Percentiles rank a stretch among this genome's conserved stretches.
Evolutionary conservation across 2,797 vertebrate genomes (phyloP).

Genomic region (Anableps anableps): DNA sequence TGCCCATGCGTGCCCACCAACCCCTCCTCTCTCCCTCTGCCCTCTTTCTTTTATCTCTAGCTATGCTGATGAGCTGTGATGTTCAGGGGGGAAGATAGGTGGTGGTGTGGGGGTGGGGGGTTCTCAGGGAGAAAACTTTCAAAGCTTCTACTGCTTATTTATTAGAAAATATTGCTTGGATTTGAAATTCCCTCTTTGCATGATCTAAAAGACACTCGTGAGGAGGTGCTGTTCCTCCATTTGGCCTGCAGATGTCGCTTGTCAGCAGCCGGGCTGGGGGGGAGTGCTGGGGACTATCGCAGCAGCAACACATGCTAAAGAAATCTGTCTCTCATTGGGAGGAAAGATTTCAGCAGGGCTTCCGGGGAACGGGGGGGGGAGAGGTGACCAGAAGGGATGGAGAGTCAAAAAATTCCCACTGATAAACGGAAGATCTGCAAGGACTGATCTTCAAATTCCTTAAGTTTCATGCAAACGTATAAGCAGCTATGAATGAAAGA

Average conservation of each 20-base stretch:
- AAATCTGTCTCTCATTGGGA: slow-evolving; percentile 57
- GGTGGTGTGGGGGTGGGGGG: slow-evolving; percentile 15
- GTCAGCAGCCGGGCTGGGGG: slow-evolving; percentile 43
- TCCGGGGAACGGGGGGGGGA: too few species aligned
- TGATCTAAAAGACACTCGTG: slow-evolving; percentile 17
- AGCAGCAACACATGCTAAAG: slow-evolving; percentile 66
- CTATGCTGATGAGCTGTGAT: slow-evolving; percentile 80
- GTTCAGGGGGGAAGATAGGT: slow-evolving; percentile 55
- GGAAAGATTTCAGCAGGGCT: slow-evolving; percentile 52
- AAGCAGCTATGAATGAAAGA: slow-evolving; percentile 50
- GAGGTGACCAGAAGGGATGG: slow-evolving; percentile 3
- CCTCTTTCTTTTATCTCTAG: slow-evolving; percentile 76
- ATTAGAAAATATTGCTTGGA: slow-evolving; percentile 6
- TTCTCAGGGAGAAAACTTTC: slow-evolving; percentile 6
- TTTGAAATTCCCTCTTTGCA: background rate
- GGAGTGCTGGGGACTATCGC: slow-evolving; percentile 6
- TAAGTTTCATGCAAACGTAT: slow-evolving; percentile 58
- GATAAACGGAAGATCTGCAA: slow-evolving; percentile 34
- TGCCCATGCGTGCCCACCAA: slow-evolving; percentile 57
- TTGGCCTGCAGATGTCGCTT: slow-evolving; percentile 77
- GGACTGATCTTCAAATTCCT: slow-evolving; percentile 19
- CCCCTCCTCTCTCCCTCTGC: slow-evolving; percentile 46
- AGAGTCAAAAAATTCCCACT: slow-evolving; percentile 6
- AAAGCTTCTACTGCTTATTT: background rate
- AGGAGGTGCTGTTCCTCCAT: slow-evolving; percentile 48